A percentile compares a stretch with the other conserved stretches of the same genome.
phyloP scores from a whole-genome alignment of 2,113 vertebrate genomes.

The Eolophus roseicapilla region DNA sequence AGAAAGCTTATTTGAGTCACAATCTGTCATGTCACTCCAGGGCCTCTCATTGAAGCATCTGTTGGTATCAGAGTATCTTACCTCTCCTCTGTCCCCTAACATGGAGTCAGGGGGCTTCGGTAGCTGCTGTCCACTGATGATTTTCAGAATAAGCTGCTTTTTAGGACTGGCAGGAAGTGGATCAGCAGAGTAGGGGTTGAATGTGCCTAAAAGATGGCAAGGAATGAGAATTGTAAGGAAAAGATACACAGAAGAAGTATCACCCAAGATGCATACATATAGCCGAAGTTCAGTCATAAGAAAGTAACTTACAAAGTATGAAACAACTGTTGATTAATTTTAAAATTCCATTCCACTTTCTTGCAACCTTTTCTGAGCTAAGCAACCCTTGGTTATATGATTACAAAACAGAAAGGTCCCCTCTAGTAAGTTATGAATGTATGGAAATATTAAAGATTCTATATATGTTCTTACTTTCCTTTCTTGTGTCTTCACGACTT shows the following conservation, averaged over 20 bases:
- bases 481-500: background rate
- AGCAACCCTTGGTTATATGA: background rate
- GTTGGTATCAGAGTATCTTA: constrained; percentile 42
- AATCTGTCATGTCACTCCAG: background rate
- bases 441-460: background rate
- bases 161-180: constrained; percentile 94
- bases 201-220: constrained; percentile 79
- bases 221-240: background rate
- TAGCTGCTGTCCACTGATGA: constrained; percentile 97
- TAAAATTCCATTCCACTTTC: background rate
- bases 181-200: constrained; percentile 91
- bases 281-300: background rate
- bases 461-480: background rate
- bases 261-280: background rate
- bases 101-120: constrained; percentile 97
- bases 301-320: background rate
- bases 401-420: background rate
- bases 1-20: background rate
- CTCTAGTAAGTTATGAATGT: background rate
- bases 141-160: constrained; percentile 94
- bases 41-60: background rate
- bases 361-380: background rate
- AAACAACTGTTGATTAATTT: background rate
- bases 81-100: constrained; percentile 97
- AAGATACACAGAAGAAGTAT: background rate